A percentile compares a stretch with the other conserved stretches of the same genome.
These are phyloP conservation scores for Acyrthosiphon pisum DNA, from an alignment of 1,140 invertebrate genomes.

Conservation along the genomic window DNA sequence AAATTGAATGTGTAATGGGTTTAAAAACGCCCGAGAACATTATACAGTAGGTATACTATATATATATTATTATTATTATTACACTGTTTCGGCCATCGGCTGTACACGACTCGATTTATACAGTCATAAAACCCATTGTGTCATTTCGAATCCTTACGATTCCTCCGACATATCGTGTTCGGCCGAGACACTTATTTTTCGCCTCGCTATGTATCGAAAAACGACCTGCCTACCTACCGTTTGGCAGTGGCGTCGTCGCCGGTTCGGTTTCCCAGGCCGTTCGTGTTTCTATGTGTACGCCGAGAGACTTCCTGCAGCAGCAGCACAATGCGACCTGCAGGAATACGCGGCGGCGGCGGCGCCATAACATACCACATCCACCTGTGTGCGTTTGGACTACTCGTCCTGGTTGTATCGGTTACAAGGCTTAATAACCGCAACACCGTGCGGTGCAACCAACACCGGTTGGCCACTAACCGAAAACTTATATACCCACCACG, in stretches of 20 bases:
- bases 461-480: constrained; percentile 30
- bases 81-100: neutral
- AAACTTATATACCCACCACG: constrained; percentile 4
- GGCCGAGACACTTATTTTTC: constrained; percentile 12
- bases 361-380: constrained; percentile 27
- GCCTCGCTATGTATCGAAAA: neutral
- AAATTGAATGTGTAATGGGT: constrained; percentile 20
- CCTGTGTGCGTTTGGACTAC: neutral
- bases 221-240: constrained; percentile 18
- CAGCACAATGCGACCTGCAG: neutral
- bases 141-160: constrained; percentile 50
- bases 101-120: neutral
- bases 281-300: constrained; percentile 39
- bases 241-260: neutral
- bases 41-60: neutral
- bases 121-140: constrained; percentile 41
- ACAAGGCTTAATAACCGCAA: constrained; percentile 45
- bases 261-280: constrained; percentile 52
- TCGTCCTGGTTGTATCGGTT: constrained; percentile 36
- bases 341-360: neutral
- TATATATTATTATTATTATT: neutral
- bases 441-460: constrained; percentile 22
- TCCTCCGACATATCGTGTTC: constrained; percentile 37
- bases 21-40: neutral
- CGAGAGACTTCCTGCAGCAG: constrained; percentile 14